Conservation (phyloP, 35 echinoderm and acorn worm species). For the Strongylocentrotus purpuratus region DNA sequence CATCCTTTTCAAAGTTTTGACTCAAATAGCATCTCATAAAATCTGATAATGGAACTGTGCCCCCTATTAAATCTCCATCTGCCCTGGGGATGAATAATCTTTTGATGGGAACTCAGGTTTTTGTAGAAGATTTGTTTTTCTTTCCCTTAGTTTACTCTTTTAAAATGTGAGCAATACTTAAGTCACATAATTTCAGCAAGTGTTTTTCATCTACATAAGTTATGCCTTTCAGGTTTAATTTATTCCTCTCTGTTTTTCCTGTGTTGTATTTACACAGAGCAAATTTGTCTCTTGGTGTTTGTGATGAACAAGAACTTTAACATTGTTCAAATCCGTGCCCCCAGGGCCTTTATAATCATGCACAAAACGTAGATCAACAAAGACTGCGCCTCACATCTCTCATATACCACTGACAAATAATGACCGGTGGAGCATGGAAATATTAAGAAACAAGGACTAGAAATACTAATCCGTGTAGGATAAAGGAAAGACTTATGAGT, state of each 20-base stretch:
- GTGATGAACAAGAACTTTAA: not conserved
- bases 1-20: too few species aligned
- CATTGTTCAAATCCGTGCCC: not conserved
- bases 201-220: not conserved
- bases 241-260: not conserved
- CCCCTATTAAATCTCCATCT: too few species aligned
- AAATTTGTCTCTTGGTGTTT: not conserved
- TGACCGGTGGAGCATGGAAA: not conserved
- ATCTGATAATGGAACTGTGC: too few species aligned
- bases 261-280: not conserved
- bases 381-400: not conserved
- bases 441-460: not conserved
- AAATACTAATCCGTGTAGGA: not conserved
- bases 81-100: too few species aligned
- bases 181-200: not conserved
- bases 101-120: too few species aligned
- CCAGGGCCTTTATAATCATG: not conserved
- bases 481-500: not conserved
- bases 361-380: not conserved
- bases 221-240: not conserved
- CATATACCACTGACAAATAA: not conserved
- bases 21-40: too few species aligned
- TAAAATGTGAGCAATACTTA: not conserved
- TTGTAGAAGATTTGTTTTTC: not conserved
- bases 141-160: not conserved